These are phyloP conservation scores for Formica aserva DNA, from an alignment of 2,888 invertebrate species.

Conservation along the genomic window DNA sequence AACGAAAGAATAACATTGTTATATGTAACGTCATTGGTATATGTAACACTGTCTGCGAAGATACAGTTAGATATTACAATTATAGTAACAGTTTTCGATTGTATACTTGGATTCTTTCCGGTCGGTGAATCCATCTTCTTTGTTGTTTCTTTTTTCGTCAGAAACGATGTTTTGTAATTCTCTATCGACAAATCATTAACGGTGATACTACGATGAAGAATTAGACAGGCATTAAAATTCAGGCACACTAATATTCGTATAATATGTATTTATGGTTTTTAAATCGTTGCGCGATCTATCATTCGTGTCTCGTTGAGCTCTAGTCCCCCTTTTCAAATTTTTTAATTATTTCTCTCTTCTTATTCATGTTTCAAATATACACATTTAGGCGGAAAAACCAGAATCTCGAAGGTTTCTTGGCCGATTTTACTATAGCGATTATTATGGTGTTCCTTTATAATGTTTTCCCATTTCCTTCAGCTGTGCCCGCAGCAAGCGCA, in stretches of 20 bases:
- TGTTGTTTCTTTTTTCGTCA: not conserved
- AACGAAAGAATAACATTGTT: slow-evolving; percentile 16
- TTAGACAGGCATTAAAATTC: not conserved
- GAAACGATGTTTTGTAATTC: not conserved
- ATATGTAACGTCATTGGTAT: not conserved
- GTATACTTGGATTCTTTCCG: not conserved
- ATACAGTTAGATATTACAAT: not conserved
- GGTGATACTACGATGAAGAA: not conserved
- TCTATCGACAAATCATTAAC: not conserved
- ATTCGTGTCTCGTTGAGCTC: not conserved
- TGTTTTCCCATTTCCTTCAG: slow-evolving; percentile 79
- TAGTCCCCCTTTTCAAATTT: not conserved
- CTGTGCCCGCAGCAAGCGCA: slow-evolving; percentile 83
- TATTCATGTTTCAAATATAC: not conserved
- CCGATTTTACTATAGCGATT: slow-evolving; percentile 60
- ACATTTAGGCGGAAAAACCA: not conserved
- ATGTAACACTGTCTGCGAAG: not conserved
- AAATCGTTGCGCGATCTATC: not conserved
- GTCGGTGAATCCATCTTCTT: not conserved
- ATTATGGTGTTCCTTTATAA: slow-evolving; percentile 66
- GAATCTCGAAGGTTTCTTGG: slow-evolving; percentile 12
- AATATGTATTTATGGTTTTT: not conserved
- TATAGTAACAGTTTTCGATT: not conserved
- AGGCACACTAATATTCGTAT: not conserved
- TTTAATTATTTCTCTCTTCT: not conserved